Conservation (phyloP, 2,888 invertebrate species). For the Loripinus fragilis region DNA sequence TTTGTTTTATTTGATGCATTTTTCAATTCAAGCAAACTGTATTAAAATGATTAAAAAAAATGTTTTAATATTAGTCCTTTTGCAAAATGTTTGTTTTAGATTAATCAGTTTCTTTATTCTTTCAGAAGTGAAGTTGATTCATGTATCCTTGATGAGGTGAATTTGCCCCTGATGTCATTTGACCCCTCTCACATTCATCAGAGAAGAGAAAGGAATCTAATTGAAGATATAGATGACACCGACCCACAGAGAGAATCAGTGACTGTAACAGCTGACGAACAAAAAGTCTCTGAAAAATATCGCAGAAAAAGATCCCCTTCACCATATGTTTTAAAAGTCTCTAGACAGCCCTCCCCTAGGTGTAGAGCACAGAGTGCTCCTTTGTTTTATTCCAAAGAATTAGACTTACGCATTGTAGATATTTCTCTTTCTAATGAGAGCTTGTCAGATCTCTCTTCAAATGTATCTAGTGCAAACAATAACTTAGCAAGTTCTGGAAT, state of each 20-base stretch:
- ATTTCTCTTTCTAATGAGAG: constrained; percentile 43
- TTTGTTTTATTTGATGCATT: no score
- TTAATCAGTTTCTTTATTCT: no score
- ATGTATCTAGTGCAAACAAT: background rate
- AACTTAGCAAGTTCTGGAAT: constrained; percentile 1
- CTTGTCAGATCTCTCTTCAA: constrained; percentile 22
- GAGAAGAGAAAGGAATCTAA: constrained; percentile 25
- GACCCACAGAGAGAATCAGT: constrained; percentile 59
- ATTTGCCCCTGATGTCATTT: constrained; percentile 44
- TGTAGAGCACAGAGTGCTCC: constrained; percentile 58
- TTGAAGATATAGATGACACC: constrained; percentile 66
- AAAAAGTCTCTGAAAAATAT: constrained; percentile 57
- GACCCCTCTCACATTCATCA: constrained; percentile 31
- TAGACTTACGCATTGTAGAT: constrained; percentile 44
- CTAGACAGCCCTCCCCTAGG: constrained; percentile 24
- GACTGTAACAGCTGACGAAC: constrained; percentile 45
- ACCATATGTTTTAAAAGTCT: constrained; percentile 45
- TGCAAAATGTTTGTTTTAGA: no score
- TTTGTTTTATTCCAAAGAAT: constrained; percentile 29
- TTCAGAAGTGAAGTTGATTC: constrained; percentile 51
- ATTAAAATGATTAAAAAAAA: no score
- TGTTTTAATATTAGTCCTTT: no score
- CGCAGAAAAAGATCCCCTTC: constrained; percentile 52
- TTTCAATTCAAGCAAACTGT: no score
- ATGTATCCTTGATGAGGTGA: constrained; percentile 51